Base-by-base conservation (phyloP, 1,140 invertebrate species). In the Harpegnathos saltator region DNA sequence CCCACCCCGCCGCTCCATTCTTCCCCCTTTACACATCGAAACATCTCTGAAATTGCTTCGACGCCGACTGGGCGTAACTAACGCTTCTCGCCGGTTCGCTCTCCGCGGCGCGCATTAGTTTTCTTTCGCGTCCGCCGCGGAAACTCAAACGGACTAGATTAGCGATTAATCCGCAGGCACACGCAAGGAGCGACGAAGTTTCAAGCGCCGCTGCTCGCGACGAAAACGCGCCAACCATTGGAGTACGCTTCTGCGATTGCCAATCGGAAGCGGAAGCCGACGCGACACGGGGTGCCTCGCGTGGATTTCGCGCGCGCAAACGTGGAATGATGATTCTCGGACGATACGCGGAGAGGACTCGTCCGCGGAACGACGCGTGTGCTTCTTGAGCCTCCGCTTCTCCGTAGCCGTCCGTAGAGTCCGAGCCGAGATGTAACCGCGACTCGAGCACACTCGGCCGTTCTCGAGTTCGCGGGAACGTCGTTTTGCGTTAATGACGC, bases 41-140 rank as follows among this genome's bases (percentile, higher is more conserved):
- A 71, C 22, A 58, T 80, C 65, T 80, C 75, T 80, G 52, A 71
- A 80, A 80, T 71, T 80, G 75, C 65, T 58, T 69, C 75, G 65
- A 80, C 54, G 33, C 9, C 58, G 33, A 59, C 58, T 71, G 65
- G 48, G 65, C 33, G 65, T 71, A 80, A 71, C 65, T 80, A 80
- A 80, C 52, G 52, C 33, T 62, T 69, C 52, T 78, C 22, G 52
- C 22, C 48, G 50, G 58, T n/a, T n/a, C n/a, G n/a, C 33, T 29
- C n/a, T 14, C 22, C 17, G 62, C 38, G 5, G 22, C 5, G 22
- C 22, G 15, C 26, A 22, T 78, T 78, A 54, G 0, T 59, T 80
- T 44, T 44, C 33, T 71, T 69, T 69, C 1, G n/a, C 26, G 52
- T 56, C 62, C 54, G 22, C 19, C 29, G n/a, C n/a, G 63, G 33